Conservation (phyloP, 2,797 vertebrate genomes). For the Micrastur ruficollis region DNA sequence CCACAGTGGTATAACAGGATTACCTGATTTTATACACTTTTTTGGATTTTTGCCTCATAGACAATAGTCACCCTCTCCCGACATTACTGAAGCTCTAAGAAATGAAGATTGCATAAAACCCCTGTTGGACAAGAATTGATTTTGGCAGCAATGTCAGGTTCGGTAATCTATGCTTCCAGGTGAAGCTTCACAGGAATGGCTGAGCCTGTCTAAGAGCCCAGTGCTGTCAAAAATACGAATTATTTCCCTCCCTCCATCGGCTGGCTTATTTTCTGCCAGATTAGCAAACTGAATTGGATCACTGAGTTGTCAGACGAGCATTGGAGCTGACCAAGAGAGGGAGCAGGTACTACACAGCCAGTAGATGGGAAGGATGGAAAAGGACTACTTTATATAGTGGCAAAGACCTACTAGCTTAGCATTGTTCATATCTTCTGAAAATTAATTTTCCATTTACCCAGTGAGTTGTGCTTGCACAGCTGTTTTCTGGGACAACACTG, state of each 20-base stretch:
- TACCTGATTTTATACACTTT: neutral
- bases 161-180: neutral
- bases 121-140: neutral
- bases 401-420: neutral
- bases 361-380: neutral
- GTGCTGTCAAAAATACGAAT: neutral
- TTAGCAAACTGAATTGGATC: neutral
- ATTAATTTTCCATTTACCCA: neutral
- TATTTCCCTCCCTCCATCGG: neutral
- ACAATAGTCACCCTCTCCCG: neutral
- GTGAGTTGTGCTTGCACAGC: neutral
- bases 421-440: neutral
- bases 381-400: neutral
- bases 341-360: neutral
- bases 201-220: neutral
- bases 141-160: conserved; percentile 19
- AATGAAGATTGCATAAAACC: neutral
- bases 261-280: neutral
- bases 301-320: neutral
- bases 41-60: neutral
- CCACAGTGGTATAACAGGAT: neutral
- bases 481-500: neutral
- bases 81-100: conserved; percentile 10
- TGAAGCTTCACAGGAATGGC: neutral
- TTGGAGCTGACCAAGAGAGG: neutral